These are phyloP conservation scores for Muscicapa adusta DNA, from an alignment of 2,113 vertebrate genomes.

Conservation along the genomic window DNA sequence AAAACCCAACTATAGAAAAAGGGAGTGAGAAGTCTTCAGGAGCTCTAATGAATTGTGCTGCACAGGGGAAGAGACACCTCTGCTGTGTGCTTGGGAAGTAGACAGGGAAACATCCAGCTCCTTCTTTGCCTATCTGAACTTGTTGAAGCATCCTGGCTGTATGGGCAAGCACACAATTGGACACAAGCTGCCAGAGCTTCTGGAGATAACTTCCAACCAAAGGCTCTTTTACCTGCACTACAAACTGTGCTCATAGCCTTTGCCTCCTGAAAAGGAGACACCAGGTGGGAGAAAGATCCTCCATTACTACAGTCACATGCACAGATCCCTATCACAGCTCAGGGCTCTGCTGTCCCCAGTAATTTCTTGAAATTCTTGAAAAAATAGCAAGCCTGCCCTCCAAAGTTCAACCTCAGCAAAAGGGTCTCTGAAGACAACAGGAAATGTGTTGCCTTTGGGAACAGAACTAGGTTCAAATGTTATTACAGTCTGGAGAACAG, in stretches of 20 bases:
- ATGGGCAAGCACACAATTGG: background rate
- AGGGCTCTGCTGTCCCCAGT: background rate
- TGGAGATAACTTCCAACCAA: background rate
- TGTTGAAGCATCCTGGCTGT: background rate
- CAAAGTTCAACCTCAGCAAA: background rate
- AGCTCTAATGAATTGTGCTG: background rate
- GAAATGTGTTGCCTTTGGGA: background rate
- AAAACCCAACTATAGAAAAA: background rate
- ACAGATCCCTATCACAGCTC: rapidly evolving
- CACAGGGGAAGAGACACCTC: background rate
- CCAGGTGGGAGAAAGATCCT: background rate
- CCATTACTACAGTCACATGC: background rate
- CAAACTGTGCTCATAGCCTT: background rate
- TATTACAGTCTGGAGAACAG: background rate
- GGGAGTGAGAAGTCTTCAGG: background rate
- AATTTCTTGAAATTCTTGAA: background rate
- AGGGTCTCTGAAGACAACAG: background rate
- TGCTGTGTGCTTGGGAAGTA: background rate
- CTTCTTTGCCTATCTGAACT: background rate
- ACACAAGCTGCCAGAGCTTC: background rate
- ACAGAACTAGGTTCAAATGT: background rate
- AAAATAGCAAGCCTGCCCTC: background rate
- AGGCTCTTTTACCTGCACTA: background rate
- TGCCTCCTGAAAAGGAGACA: background rate
- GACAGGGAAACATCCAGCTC: background rate